Conservation (phyloP, 2,113 vertebrate species). For the Callospermophilus lateralis region DNA sequence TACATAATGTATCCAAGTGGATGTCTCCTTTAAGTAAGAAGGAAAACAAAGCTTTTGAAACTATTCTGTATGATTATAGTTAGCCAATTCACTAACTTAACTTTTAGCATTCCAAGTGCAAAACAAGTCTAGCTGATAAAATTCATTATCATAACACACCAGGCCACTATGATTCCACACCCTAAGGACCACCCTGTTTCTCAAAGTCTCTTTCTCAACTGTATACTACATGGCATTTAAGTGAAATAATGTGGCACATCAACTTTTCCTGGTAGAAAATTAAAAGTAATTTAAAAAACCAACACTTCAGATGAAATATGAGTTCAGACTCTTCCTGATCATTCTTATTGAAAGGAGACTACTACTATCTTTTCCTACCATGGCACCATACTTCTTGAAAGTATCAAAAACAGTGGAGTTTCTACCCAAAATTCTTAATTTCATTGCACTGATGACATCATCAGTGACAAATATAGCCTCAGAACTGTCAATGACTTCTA, state of each 20-base stretch:
- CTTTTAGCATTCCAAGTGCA: constrained; percentile 4
- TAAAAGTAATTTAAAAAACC: background rate
- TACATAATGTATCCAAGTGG: background rate
- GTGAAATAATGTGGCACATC: background rate
- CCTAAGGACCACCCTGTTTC: background rate
- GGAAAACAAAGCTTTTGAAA: constrained; percentile 51
- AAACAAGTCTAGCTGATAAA: constrained; percentile 52
- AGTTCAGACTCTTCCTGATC: background rate
- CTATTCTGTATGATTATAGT: background rate
- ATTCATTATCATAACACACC: constrained; percentile 33
- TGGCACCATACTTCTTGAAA: background rate
- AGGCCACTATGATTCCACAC: background rate
- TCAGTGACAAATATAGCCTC: background rate
- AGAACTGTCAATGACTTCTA: background rate
- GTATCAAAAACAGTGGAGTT: background rate
- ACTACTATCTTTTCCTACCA: background rate
- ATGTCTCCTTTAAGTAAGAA: constrained; percentile 10
- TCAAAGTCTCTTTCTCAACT: constrained; percentile 37
- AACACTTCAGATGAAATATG: background rate
- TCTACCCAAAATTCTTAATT: background rate
- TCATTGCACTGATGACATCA: background rate
- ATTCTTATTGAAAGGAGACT: background rate
- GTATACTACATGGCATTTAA: background rate
- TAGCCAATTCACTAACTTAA: constrained; percentile 5
- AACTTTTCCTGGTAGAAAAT: constrained; percentile 13